Conservation (phyloP, 2,113 vertebrate species). For the Strix aluco region DNA sequence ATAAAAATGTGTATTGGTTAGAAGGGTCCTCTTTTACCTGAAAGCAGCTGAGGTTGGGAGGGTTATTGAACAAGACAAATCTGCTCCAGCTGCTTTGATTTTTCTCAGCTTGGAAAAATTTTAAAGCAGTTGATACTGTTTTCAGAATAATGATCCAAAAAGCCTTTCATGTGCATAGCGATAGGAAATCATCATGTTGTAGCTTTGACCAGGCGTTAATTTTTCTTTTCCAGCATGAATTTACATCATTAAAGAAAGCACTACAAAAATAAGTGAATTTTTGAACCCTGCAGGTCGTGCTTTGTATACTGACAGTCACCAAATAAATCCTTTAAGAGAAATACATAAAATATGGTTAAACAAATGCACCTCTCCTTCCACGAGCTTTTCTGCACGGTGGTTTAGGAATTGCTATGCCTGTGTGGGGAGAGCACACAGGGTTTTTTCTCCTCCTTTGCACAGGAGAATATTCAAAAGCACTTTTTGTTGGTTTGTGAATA, state of each 20-base stretch:
- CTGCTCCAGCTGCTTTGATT: constrained; percentile 13
- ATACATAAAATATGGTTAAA: neutral
- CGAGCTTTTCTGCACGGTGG: neutral
- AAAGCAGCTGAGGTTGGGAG: neutral
- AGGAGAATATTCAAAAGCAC: constrained; percentile 59
- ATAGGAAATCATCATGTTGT: neutral
- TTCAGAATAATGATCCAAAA: neutral
- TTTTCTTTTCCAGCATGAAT: neutral
- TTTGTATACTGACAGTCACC: neutral
- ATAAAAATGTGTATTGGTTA: neutral
- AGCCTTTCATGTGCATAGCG: neutral
- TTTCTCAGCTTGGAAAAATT: neutral
- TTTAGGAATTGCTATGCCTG: neutral
- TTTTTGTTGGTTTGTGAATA: constrained; percentile 62
- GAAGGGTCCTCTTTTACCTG: neutral
- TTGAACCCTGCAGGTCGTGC: neutral
- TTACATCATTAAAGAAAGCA: neutral
- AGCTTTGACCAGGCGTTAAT: neutral
- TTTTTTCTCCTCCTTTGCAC: neutral
- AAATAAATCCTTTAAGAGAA: neutral
- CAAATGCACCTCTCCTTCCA: neutral
- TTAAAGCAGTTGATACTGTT: neutral
- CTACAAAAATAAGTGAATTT: neutral
- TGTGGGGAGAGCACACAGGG: neutral
- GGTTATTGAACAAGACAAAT: neutral